phyloP scores from a whole-genome alignment of 2,888 invertebrate species.

The Nephrotoma appendiculata region DNA sequence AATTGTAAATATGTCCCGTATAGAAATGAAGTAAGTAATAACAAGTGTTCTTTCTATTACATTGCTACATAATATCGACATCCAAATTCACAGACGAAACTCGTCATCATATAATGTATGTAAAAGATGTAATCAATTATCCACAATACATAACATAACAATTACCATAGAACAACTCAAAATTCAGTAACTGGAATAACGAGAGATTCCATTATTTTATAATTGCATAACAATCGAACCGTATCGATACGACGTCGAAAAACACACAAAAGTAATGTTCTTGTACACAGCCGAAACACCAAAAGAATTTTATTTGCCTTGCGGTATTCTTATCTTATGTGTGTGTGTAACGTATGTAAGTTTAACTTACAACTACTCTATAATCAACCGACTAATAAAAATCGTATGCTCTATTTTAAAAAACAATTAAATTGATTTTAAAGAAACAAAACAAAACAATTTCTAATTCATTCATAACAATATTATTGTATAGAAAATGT shows the following conservation, averaged over 20 bases:
- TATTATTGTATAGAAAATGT: neutral
- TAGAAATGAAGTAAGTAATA: neutral
- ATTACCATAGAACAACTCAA: neutral
- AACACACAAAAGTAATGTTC: neutral
- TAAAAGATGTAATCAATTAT: neutral
- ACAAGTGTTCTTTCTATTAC: neutral
- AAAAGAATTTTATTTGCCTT: neutral
- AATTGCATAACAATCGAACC: neutral
- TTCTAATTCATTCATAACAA: neutral
- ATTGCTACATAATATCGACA: neutral
- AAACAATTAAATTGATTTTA: neutral
- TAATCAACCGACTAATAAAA: neutral
- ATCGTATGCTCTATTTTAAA: neutral
- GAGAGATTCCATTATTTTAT: neutral
- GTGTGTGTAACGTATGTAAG: neutral
- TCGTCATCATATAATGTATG: neutral
- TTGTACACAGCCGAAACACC: neutral
- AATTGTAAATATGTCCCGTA: neutral
- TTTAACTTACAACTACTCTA: neutral
- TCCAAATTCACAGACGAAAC: neutral
- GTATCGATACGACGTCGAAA: neutral
- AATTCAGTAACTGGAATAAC: neutral
- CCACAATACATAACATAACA: neutral
- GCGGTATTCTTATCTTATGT: neutral
- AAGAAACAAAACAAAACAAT: neutral